Evolutionary conservation across 2,797 vertebrate species (phyloP), one percentile per base, ranked within the genome.

Genomic region (Diceros bicornis): DNA sequence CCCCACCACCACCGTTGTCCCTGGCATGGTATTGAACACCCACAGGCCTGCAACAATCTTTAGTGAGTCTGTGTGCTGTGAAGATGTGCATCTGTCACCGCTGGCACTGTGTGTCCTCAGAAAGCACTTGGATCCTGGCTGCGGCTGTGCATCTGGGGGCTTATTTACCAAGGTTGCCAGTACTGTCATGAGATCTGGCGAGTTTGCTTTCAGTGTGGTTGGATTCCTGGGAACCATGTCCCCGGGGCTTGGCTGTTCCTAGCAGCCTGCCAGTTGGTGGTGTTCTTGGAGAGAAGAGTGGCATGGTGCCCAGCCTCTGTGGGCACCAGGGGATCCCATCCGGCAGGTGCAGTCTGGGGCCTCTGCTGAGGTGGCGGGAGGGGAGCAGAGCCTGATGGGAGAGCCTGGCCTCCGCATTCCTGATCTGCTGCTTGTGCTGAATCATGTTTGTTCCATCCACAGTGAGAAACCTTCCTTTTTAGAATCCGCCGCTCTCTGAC

Each of bases 221-320:
- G 72, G 89, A 57, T 96, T 94, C 90, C 97, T n/a, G 77, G 61
- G 96, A 89, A 86, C 77, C 7, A 29, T 88, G 91, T 94, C 91
- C 29, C 1, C 18, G 10, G 92, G 92, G 87, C 81, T 81, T 72
- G 72, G 79, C 91, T 72, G 32, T 69, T 57, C 91, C 90, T 95
- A 93, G 97, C 92, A 84, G 41, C 75, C 29, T 34, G 89, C 96
- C 96, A 93, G 86, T 61, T 3, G 6, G 82, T 89, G 85, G 93
- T 93, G 66, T 98, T 97, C 97, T 98, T 97, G 87, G 96, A 97
- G 90, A 97, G 97, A 97, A 64, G 83, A 90, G 96, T 95, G 96
- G 97, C 96, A 20, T 5, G 7, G 57, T 90, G 96, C 96, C 96
- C 44, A 4, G 87, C 71, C 79, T 87, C 69, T 0, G 1, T 94